Evolutionary conservation across 2,113 vertebrate species (phyloP), one percentile per base, ranked within the genome.

Genomic region (Lucifuga dentata): DNA sequence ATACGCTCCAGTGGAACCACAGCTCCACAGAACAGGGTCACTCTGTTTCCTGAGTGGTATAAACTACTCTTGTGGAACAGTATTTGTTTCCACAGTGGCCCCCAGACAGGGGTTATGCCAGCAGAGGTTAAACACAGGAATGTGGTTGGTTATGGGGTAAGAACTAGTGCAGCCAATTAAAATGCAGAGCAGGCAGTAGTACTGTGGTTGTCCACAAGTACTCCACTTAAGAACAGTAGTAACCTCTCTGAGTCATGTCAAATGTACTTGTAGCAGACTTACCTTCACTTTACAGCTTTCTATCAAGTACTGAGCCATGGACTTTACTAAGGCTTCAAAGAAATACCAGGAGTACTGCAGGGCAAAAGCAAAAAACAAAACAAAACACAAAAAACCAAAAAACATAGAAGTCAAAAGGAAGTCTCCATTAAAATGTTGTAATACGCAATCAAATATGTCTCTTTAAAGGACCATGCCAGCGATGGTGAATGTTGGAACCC

Each of bases 271-370:
- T 46, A 43, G 44, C 11, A 29, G 40, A 86, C 90, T 80, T 74
- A 94, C 98, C 95, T 96, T 98, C 38, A 97, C 93, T 93, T 97
- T 98, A 64, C 92, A 88, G 66, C 95, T 99, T 86, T 98, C 95
- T 75, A 97, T 95, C 91, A 99, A 86, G 85, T 97, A 95, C 86
- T 99, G 97, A 78, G 97, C 96, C 97, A 99, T 98, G 84, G 96
- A 99, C 84, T 99, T 99, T 86, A 98, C 94, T 68, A 99, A 90
- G 71, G 96, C 94, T 90, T 99, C 96, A 85, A 98, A 98, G 94
- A 99, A 99, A 94, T 98, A 99, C 98, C 98, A 99, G 1, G 97
- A 99, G 90, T 98, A 98, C 98, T 99, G 78, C 32, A 89, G 44
- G 83, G 78, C 21, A 87, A 19, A 88, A 6, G 46, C 44, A 77